Base-by-base conservation (phyloP, 2,113 vertebrate genomes). In the Gopherus flavomarginatus region DNA sequence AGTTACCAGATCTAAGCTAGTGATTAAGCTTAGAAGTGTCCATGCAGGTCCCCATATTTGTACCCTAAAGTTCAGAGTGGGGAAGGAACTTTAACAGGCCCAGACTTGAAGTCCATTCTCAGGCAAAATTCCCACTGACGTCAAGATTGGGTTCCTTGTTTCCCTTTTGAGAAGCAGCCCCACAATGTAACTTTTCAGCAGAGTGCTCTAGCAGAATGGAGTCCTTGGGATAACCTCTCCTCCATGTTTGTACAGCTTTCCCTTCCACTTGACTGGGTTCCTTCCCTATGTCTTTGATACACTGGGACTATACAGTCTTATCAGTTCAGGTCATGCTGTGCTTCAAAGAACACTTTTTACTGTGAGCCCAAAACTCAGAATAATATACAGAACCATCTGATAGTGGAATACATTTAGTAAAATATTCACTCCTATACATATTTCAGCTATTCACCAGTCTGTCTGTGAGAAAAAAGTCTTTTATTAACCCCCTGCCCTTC, bases 111-210 rank as follows among this genome's bases (percentile, higher is more conserved):
- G 11, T 2, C 75, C 12, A n/a, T 88, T 22, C 24, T 86, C 77
- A 49, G 12, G 35, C 83, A 31, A 12, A 7, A 53, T 12, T 92
- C 2, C 13, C 16, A 69, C 50, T 49, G 29, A 83, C 26, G 22
- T 16, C 38, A n/a, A 31, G 80, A 38, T 5, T 80, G 56, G 31
- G 29, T 13, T 92, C 35, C 50, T 38, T 54, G 8, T 24, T 86
- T 52, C 19, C 38, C 6, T 86, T 90, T 91, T 38, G n/a, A n/a
- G 38, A 50, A 29, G 35, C 6, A 4, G 27, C 27, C 17, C 47
- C 27, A 9, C 0, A 0, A 3, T 81, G 93, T 83, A 50, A 11
- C 3, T 31, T 17, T 90, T 89, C 17, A 29, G 2, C 62, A 75
- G 44, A 47, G 49, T 79, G 22, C 26, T 88, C 35, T 31, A 78